Evolutionary conservation across 1,140 invertebrate genomes (phyloP).

Genomic region (Uloborus diversus): DNA sequence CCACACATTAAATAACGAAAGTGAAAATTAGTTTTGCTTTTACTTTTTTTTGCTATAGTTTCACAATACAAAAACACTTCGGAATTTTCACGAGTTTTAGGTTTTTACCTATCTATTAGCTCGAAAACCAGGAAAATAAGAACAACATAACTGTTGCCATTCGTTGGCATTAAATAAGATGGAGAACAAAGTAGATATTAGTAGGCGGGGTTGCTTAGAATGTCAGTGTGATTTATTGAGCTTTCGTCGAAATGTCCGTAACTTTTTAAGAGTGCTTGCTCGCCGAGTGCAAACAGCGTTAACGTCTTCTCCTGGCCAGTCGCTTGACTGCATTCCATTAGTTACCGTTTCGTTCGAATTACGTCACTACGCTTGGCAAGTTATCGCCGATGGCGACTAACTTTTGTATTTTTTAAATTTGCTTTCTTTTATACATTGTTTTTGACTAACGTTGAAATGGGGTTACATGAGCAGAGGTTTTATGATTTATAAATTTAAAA

Average conservation of each 20-base stretch:
- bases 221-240: conserved; percentile 53
- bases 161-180: not conserved
- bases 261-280: conserved; percentile 40
- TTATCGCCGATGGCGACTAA: not conserved
- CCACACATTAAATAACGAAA: no score
- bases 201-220: conserved; percentile 29
- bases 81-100: no score
- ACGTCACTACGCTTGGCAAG: conserved; percentile 22
- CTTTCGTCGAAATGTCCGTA: conserved; percentile 55
- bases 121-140: not conserved
- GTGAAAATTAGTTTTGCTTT: no score
- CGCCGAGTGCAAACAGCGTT: conserved; percentile 46
- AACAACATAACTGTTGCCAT: not conserved
- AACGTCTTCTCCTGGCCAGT: conserved; percentile 46
- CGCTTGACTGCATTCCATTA: conserved; percentile 52
- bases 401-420: no score
- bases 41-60: no score
- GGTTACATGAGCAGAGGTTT: no score
- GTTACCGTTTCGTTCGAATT: not conserved
- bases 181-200: conserved; percentile 39
- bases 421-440: no score
- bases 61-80: not conserved
- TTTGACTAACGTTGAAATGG: no score
- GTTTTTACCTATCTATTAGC: conserved; percentile 9
- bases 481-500: no score